A percentile compares a stretch with the other conserved stretches of the same genome.
Conservation (phyloP, 2,113 vertebrate genomes). For the Apodemus speciosus region DNA sequence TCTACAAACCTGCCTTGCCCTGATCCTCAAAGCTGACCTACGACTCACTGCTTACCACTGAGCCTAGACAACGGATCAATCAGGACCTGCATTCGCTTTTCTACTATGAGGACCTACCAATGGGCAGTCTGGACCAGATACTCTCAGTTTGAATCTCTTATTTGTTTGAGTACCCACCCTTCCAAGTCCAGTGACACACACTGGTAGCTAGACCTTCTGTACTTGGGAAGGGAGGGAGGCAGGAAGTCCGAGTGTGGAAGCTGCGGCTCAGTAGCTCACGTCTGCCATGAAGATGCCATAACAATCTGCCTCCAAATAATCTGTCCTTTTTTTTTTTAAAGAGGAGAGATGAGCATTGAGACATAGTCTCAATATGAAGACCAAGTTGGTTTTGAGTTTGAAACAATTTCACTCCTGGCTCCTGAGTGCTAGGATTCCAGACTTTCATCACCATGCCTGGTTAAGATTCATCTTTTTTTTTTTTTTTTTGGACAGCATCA, state of each 20-base stretch:
- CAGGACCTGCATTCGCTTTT: neutral
- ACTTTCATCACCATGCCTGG: neutral
- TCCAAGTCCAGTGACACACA: neutral
- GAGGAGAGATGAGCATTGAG: neutral
- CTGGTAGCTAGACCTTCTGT: neutral
- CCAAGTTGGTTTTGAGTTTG: neutral
- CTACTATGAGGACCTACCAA: neutral
- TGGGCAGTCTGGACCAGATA: neutral
- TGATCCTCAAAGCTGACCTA: neutral
- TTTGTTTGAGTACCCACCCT: neutral
- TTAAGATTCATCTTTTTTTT: neutral
- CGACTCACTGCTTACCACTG: neutral
- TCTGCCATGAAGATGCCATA: neutral
- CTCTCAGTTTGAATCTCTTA: neutral
- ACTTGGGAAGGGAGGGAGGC: neutral
- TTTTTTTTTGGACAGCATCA: neutral
- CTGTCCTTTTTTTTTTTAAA: neutral
- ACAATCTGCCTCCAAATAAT: neutral
- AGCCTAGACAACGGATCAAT: neutral
- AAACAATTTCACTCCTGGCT: neutral
- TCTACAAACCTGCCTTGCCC: neutral
- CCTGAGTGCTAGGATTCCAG: neutral
- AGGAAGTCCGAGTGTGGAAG: neutral
- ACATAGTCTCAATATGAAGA: neutral
- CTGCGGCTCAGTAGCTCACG: neutral